Percentiles rank a stretch among this genome's conserved stretches.
These are phyloP conservation scores for Apotomis capreana DNA, from an alignment of 2,888 invertebrate genomes.

Conservation along the genomic window DNA sequence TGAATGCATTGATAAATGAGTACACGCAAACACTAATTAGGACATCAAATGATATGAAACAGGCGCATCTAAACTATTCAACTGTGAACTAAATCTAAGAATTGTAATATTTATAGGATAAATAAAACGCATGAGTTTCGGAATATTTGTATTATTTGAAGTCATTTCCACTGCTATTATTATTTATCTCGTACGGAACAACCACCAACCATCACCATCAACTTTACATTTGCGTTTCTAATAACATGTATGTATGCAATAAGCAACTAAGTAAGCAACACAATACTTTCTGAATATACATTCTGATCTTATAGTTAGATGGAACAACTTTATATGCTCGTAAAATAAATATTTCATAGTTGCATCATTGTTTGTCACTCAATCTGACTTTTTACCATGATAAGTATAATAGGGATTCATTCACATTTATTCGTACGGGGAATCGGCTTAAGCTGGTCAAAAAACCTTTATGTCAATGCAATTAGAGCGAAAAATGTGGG, in stretches of 20 bases:
- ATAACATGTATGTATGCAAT: too few relatives aligned
- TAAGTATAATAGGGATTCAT: too few relatives aligned
- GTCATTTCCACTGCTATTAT: neutral
- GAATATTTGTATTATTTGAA: constrained; percentile 24
- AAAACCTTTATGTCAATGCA: too few relatives aligned
- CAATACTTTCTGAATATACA: neutral
- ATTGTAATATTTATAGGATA: constrained; percentile 40
- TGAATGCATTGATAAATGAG: constrained; percentile 84
- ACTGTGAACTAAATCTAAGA: constrained; percentile 50
- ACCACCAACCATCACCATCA: constrained; percentile 19
- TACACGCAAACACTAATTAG: constrained; percentile 86
- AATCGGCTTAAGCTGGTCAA: too few relatives aligned
- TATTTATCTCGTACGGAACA: neutral
- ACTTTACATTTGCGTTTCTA: too few relatives aligned
- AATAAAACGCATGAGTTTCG: constrained; percentile 41
- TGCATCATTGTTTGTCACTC: too few relatives aligned
- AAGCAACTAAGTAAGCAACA: constrained; percentile 22
- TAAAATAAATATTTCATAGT: too few relatives aligned
- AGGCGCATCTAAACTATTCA: constrained; percentile 55
- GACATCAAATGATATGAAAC: constrained; percentile 86
- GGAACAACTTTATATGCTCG: too few relatives aligned
- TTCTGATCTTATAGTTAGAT: too few relatives aligned
- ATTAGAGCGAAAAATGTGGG: too few relatives aligned
- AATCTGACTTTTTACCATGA: too few relatives aligned
- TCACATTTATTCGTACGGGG: too few relatives aligned